Evolutionary conservation across 2,113 vertebrate genomes (phyloP).

Genomic region (Monopterus albus): DNA sequence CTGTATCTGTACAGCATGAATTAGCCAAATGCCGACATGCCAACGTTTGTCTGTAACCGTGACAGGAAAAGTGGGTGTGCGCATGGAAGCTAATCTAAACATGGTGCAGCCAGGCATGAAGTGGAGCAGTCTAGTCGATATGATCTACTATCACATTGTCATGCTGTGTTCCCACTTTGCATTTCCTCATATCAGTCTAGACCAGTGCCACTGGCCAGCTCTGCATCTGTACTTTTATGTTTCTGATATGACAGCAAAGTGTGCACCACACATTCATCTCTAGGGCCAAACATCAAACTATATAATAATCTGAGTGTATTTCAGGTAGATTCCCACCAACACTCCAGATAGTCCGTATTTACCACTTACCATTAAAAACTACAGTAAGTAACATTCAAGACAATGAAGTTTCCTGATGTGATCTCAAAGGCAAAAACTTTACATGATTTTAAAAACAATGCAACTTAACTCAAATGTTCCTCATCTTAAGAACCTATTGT

Average conservation of each 20-base stretch:
- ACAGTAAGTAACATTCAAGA: too few relatives aligned
- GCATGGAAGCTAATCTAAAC: slow-evolving; percentile 50
- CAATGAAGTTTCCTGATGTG: too few relatives aligned
- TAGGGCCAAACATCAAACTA: not conserved
- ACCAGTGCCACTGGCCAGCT: slow-evolving; percentile 10
- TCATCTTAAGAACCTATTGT: slow-evolving; percentile 8
- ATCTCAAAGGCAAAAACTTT: too few relatives aligned
- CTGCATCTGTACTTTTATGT: slow-evolving; percentile 9
- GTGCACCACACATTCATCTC: not conserved
- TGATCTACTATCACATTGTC: slow-evolving; percentile 49
- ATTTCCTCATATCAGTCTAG: slow-evolving; percentile 25
- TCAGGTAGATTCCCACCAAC: too few relatives aligned
- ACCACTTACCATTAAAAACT: too few relatives aligned
- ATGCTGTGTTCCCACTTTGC: slow-evolving; percentile 49
- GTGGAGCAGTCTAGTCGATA: slow-evolving; percentile 64
- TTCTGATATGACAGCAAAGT: slow-evolving; percentile 6
- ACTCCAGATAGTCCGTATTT: too few relatives aligned
- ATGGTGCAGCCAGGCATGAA: slow-evolving; percentile 61
- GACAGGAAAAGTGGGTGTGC: slow-evolving; percentile 12
- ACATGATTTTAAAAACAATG: not conserved
- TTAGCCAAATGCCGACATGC: slow-evolving; percentile 14
- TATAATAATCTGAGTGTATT: not conserved
- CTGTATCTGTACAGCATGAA: not conserved
- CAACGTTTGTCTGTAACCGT: slow-evolving; percentile 18
- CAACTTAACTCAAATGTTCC: slow-evolving; percentile 1